Conservation (phyloP, 2,113 vertebrate genomes). For the Burhinus bistriatus region DNA sequence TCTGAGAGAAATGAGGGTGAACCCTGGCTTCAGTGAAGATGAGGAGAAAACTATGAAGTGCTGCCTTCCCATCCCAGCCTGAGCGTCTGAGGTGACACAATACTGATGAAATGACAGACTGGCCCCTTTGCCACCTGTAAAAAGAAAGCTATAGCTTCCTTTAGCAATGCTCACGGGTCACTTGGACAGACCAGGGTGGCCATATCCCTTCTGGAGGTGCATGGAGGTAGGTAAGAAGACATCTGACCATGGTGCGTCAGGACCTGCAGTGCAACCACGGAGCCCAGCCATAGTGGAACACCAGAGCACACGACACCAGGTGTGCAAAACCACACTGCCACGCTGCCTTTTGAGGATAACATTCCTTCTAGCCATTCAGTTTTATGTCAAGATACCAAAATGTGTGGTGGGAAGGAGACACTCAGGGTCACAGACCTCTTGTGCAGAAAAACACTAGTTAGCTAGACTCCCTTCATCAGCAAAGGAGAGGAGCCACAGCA, state of each 20-base stretch:
- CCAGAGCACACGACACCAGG: fast-evolving
- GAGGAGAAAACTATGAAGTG: background rate
- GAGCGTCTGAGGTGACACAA: background rate
- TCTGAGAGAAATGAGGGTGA: background rate
- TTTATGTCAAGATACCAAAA: background rate
- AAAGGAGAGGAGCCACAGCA: background rate
- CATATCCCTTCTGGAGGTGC: background rate
- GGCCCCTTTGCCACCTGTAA: background rate
- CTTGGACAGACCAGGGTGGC: background rate
- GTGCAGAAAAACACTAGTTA: background rate
- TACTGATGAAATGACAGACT: background rate
- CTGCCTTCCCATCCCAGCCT: background rate
- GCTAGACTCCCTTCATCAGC: background rate
- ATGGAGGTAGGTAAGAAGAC: background rate
- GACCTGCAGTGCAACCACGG: background rate
- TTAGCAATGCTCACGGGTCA: background rate
- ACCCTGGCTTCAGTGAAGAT: background rate
- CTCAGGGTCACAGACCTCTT: background rate
- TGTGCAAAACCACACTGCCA: background rate
- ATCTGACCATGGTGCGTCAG: background rate
- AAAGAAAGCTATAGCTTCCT: background rate
- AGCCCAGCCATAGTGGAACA: background rate
- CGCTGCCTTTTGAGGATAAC: background rate
- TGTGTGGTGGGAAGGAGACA: background rate
- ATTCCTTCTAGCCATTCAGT: background rate